A percentile compares a stretch with the other conserved stretches of the same genome.
phyloP scores from a whole-genome alignment of 2,113 vertebrate genomes.

The Girardinichthys multiradiatus region DNA sequence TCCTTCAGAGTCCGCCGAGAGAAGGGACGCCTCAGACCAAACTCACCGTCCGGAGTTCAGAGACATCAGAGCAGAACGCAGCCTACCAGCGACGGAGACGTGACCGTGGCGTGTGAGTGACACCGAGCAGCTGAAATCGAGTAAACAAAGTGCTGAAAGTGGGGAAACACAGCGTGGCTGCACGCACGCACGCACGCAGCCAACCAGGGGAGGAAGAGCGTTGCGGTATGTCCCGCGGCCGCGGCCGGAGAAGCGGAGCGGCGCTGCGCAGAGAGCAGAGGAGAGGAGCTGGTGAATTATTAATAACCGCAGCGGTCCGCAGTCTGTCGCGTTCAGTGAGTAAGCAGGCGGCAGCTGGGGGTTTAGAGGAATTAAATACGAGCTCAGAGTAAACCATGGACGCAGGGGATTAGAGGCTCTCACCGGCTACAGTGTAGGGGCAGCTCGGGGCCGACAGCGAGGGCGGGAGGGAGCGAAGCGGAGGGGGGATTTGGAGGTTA shows the following conservation, averaged over 20 bases:
- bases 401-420: conserved; percentile 82
- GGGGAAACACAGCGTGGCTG: conserved; percentile 25
- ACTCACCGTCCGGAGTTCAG: conserved; percentile 24
- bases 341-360: conserved; percentile 84
- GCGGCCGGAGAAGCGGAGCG: conserved; percentile 70
- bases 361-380: conserved; percentile 85
- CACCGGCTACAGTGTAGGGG: conserved; percentile 77
- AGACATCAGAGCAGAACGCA: not conserved
- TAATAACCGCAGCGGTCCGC: conserved; percentile 82
- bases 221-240: conserved; percentile 62
- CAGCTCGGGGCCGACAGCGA: conserved; percentile 57
- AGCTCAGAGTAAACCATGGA: conserved; percentile 81
- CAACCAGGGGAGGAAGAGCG: conserved; percentile 7
- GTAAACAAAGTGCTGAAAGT: conserved; percentile 32
- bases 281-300: conserved; percentile 81
- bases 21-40: conserved; percentile 32
- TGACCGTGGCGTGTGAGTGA: conserved; percentile 15
- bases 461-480: conserved; percentile 29
- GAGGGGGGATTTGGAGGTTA: conserved; percentile 26
- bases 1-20: conserved; percentile 48
- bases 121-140: conserved; percentile 18
- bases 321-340: conserved; percentile 81
- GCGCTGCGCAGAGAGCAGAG: conserved; percentile 54
- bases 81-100: conserved; percentile 11
- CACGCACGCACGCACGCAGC: conserved; percentile 26